Base-by-base conservation (phyloP, 1,140 invertebrate genomes). In the Bombus sylvicola region DNA sequence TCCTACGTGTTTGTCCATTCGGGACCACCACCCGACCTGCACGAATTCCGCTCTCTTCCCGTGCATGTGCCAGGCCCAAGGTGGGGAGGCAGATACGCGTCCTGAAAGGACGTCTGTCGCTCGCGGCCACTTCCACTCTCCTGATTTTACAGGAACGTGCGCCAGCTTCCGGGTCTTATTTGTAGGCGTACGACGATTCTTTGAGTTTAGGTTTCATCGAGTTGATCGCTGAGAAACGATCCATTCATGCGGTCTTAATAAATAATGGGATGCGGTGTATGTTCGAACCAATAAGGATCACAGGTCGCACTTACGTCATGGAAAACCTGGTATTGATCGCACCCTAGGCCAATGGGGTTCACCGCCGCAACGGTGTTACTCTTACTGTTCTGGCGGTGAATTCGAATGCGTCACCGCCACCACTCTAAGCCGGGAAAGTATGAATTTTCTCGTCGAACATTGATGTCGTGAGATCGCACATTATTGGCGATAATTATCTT, bases 221-320 rank as follows among this genome's bases (percentile, higher is more conserved):
- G 28, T 41, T 13, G 53, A 87, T 69, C 62, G 25, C 31, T 39
- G 75, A 74, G 71, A 66, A 89, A 78, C 66, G 74, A 62, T 83
- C 90, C 83, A 88, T 91, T 92, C 90, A 90, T 87, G 88, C 89
- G 91, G 89, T 87, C 81, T 93, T 94, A 94, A 95, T 95, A 94
- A 94, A 93, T 95, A 93, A 95, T 94, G 82, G 92, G 92, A 95
- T 95, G 94, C 94, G 93, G 93, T 80, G 94, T 92, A 92, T 89
- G 92, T 93, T 78, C 89, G 89, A 90, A 92, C 94, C 94, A 95
- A 95, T 95, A 77, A 88, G 92, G 83, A 86, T 87, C 89, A 77
- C 86, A 88, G 86, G 87, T 85, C 83, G 87, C 83, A 92, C 92
- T 95, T 94, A 94, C 94, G 95, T 95, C 94, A 94, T 91, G 90